Evolutionary conservation across 2,113 vertebrate species (phyloP), one percentile per base, ranked within the genome.

Genomic region (Gorsachius goisagi): DNA sequence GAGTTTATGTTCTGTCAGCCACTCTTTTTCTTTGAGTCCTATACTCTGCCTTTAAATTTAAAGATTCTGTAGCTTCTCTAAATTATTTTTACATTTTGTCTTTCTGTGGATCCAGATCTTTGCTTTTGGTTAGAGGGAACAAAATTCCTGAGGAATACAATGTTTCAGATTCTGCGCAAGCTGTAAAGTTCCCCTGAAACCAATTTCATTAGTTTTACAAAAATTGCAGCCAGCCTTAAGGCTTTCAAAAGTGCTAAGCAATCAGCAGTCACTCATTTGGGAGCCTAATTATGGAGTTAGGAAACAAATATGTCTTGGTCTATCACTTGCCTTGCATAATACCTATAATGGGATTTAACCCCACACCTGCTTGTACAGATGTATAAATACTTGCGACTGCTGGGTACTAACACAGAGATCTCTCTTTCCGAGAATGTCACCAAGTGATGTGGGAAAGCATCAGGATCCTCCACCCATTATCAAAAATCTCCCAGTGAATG

Each of bases 201-300:
- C 53, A 79, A 47, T 93, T 92, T 82, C 94, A 96, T 96, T 93
- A 95, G 86, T 96, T 95, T 96, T 94, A 84, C 84, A 94, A 82
- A 95, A 97, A 95, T 91, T 89, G 86, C 93, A 92, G 77, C 86
- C 93, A 94, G 77, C 89, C 94, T 96, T 85, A 92, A 96, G 97
- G 93, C 92, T 97, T 93, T 95, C 78, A 91, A 94, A 97, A 96
- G 73, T 97, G 96, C 95, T 94, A 95, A 89, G 94, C 93, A 96
- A 90, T 96, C 96, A 95, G 66, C 94, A 97, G 86, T 92, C 93
- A 90, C 85, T 95, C 80, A 85, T 96, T 89, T 93, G 92, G 90
- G 92, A 90, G 20, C 73, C 88, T 93, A 96, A 97, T 97, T 97
- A 97, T 82, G 84, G 76, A 92, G 80, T 63, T 82, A 72, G 93